A percentile compares a stretch with the other conserved stretches of the same genome.
Evolutionary conservation across 2,113 vertebrate genomes (phyloP).

Genomic region (Canis aureus): DNA sequence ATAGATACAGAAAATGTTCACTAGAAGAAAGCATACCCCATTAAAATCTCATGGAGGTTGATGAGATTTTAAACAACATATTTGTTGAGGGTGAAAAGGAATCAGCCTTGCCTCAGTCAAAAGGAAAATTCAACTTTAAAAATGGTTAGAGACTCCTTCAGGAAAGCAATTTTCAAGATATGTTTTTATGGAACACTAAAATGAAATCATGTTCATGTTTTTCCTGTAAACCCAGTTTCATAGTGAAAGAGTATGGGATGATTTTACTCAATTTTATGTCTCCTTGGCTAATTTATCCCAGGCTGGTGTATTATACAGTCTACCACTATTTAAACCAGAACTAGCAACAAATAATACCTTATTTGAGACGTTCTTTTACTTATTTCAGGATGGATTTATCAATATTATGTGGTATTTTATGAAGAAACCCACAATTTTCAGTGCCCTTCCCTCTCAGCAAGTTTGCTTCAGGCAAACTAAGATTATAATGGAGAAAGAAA

Average conservation of each 20-base stretch:
- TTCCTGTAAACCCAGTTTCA: neutral
- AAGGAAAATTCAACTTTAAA: neutral
- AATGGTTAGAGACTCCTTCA: neutral
- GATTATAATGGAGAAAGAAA: neutral
- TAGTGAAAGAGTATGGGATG: neutral
- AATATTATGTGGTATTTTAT: neutral
- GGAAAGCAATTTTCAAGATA: neutral
- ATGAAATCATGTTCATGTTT: neutral
- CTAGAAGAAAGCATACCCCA: neutral
- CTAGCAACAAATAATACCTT: neutral
- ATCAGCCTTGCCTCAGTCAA: neutral
- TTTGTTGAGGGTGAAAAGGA: neutral
- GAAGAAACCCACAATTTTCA: neutral
- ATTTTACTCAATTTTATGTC: neutral
- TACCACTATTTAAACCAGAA: neutral
- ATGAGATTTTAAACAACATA: neutral
- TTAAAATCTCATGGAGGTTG: neutral
- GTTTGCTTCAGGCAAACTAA: conserved; percentile 13
- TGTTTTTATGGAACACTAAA: neutral
- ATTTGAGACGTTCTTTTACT: neutral
- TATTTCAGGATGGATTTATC: neutral
- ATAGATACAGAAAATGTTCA: neutral
- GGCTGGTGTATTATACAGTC: neutral
- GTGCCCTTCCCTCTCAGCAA: neutral
- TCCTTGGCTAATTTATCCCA: neutral